Conservation (phyloP, 1,140 invertebrate genomes). For the Leptinotarsa undecemlineata region DNA sequence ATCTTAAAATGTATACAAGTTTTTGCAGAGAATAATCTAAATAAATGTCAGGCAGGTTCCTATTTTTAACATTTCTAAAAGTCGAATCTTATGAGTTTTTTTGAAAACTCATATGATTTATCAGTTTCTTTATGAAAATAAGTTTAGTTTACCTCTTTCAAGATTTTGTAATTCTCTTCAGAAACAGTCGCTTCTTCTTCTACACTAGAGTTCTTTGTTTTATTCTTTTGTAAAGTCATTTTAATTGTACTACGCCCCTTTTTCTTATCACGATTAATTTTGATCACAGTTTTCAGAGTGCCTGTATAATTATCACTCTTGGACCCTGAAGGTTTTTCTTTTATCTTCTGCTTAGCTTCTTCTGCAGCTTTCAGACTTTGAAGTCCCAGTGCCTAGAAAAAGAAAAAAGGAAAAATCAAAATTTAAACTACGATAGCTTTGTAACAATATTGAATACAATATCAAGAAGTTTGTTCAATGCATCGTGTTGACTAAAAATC, state of each 20-base stretch:
- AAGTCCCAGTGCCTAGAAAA: conserved; percentile 62
- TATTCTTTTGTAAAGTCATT: conserved; percentile 77
- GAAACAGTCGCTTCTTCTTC: conserved; percentile 58
- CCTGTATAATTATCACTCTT: conserved; percentile 66
- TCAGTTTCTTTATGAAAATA: too few species aligned
- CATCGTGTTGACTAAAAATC: too few species aligned
- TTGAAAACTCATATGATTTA: too few species aligned
- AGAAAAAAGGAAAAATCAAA: neutral
- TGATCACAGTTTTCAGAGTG: conserved; percentile 78
- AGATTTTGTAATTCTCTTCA: conserved; percentile 73
- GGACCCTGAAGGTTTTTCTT: conserved; percentile 58
- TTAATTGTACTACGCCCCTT: conserved; percentile 69
- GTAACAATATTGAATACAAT: too few species aligned
- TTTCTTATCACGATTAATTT: conserved; percentile 67
- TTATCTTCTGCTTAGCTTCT: conserved; percentile 60
- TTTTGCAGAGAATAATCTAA: too few species aligned
- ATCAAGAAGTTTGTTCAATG: too few species aligned
- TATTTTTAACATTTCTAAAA: too few species aligned
- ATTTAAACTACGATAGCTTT: too few species aligned
- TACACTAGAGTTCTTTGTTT: conserved; percentile 57
- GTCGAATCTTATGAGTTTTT: too few species aligned
- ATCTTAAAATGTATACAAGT: too few species aligned
- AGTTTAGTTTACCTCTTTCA: conserved; percentile 67
- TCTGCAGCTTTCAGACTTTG: conserved; percentile 66
- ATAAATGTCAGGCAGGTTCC: too few species aligned